Conservation (phyloP, 2,113 vertebrate genomes). For the Sinocyclocheilus rhinocerous region DNA sequence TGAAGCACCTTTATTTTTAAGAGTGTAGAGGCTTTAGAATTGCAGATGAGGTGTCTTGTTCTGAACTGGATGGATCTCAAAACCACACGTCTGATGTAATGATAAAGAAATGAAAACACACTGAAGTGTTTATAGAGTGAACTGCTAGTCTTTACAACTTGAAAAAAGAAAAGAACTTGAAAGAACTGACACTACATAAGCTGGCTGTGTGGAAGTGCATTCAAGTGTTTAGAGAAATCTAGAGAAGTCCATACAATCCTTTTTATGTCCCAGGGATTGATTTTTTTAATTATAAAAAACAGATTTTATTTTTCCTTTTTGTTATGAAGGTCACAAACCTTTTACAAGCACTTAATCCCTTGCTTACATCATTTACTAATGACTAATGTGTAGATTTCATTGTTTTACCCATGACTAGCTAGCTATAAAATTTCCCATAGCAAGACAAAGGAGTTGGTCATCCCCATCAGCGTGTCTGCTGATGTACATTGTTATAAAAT, state of each 20-base stretch:
- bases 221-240: not conserved
- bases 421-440: not conserved
- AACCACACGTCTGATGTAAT: conserved; percentile 37
- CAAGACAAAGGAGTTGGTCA: not conserved
- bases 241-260: not conserved
- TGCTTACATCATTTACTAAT: too few relatives aligned
- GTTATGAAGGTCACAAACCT: not conserved
- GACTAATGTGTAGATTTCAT: too few relatives aligned
- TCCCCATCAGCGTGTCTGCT: too few relatives aligned
- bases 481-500: too few relatives aligned
- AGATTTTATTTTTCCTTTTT: not conserved
- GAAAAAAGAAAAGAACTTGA: not conserved
- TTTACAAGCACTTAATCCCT: too few relatives aligned
- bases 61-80: conserved; percentile 28
- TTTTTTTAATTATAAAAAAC: not conserved
- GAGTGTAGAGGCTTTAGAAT: not conserved
- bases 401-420: too few relatives aligned
- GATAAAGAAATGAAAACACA: conserved; percentile 27
- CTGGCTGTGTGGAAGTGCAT: not conserved
- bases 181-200: not conserved
- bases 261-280: not conserved
- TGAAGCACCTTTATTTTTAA: too few relatives aligned
- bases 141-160: not conserved
- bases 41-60: not conserved
- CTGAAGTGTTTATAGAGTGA: conserved; percentile 28